Percentiles rank a stretch among this genome's conserved stretches.
Evolutionary conservation across 2,797 vertebrate species (phyloP).

Genomic region (Cottoperca gobio): DNA sequence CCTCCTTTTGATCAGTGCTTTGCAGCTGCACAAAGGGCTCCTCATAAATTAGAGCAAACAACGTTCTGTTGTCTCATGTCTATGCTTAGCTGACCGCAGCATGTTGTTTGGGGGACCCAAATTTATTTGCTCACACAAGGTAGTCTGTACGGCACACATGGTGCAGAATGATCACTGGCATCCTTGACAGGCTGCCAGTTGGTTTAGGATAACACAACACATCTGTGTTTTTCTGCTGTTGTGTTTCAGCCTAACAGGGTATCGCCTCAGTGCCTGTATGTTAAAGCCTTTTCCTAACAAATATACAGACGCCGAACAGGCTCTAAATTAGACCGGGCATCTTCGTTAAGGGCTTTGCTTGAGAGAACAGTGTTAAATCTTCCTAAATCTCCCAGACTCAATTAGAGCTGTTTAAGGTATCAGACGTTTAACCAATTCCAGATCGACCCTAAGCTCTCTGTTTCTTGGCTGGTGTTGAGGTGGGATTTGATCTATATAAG

Average conservation of each 20-base stretch:
- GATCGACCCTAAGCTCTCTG: slow-evolving; percentile 45
- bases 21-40: slow-evolving; percentile 62
- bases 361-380: slow-evolving; percentile 66
- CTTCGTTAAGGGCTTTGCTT: slow-evolving; percentile 60
- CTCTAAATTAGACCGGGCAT: slow-evolving; percentile 58
- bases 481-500: slow-evolving; percentile 52
- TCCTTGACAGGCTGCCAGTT: slow-evolving; percentile 7
- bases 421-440: slow-evolving; percentile 63
- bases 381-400: slow-evolving; percentile 62
- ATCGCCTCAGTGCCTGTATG: slow-evolving; percentile 8
- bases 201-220: slow-evolving; percentile 15
- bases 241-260: neutral
- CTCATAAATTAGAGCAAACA: slow-evolving; percentile 66
- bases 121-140: slow-evolving; percentile 40
- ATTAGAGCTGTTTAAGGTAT: slow-evolving; percentile 71
- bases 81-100: slow-evolving; percentile 58
- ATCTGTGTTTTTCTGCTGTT: slow-evolving; percentile 27
- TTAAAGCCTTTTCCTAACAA: slow-evolving; percentile 47
- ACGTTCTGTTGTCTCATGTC: slow-evolving; percentile 58
- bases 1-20: slow-evolving; percentile 72
- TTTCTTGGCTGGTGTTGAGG: slow-evolving; percentile 36
- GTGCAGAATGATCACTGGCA: slow-evolving; percentile 33
- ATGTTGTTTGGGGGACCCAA: slow-evolving; percentile 28
- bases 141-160: neutral
- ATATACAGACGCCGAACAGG: slow-evolving; percentile 48